Conservation (phyloP, 2,888 invertebrate species). For the Scrobipalpa atriplicella region DNA sequence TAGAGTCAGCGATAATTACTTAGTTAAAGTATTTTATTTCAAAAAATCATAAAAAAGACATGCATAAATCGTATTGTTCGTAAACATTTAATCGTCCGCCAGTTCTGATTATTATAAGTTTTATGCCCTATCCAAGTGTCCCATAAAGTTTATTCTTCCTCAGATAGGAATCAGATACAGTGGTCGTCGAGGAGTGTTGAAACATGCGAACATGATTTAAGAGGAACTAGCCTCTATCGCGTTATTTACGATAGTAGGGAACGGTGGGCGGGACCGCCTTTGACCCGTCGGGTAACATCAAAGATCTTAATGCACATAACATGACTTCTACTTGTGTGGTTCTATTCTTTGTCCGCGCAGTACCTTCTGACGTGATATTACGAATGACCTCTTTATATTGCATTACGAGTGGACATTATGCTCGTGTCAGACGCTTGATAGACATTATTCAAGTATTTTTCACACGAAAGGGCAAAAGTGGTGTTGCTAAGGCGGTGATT, state of each 20-base stretch:
- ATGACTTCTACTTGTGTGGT: constrained; percentile 41
- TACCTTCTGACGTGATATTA: constrained; percentile 43
- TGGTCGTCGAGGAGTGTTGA: constrained; percentile 16
- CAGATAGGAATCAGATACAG: constrained; percentile 26
- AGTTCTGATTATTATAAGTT: constrained; percentile 20
- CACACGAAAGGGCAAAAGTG: neutral
- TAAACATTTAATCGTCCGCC: neutral
- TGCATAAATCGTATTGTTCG: no score
- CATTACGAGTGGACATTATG: constrained; percentile 34
- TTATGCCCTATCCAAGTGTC: constrained; percentile 11
- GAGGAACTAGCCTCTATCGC: constrained; percentile 39
- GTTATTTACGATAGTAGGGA: constrained; percentile 53
- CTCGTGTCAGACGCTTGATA: constrained; percentile 3
- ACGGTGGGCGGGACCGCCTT: constrained; percentile 53
- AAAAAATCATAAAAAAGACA: no score
- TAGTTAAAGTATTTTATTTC: no score
- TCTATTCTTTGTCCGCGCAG: constrained; percentile 43
- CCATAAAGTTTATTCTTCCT: constrained; percentile 24
- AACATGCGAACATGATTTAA: constrained; percentile 42
- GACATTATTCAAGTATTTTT: constrained; percentile 20
- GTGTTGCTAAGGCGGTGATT: no score
- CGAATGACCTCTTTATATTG: constrained; percentile 42
- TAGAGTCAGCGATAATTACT: no score
- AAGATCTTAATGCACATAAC: constrained; percentile 48
- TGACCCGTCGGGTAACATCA: constrained; percentile 55